Conservation (phyloP, 2,888 invertebrate genomes). For the Meteorus cinctellus region DNA sequence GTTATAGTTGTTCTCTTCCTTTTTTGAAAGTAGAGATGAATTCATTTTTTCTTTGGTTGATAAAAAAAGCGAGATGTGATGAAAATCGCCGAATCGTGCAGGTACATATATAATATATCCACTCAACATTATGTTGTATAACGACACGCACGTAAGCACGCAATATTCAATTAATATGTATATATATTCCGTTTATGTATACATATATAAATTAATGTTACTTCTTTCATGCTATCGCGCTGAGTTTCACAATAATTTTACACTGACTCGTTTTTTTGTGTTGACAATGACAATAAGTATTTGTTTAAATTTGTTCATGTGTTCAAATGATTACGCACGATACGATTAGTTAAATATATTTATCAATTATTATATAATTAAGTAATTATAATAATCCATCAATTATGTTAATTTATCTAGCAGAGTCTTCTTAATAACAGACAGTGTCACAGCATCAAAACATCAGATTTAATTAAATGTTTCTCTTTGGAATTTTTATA, state of each 20-base stretch:
- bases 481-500: conserved; percentile 47
- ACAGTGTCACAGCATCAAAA: conserved; percentile 45
- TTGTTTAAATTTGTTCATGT: conserved; percentile 32
- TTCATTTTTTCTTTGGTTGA: conserved; percentile 12
- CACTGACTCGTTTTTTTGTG: conserved; percentile 59
- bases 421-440: conserved; percentile 43
- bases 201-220: conserved; percentile 40
- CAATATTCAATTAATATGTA: conserved; percentile 10
- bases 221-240: conserved; percentile 44
- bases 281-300: conserved; percentile 57
- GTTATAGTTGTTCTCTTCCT: not conserved
- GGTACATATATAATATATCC: conserved; percentile 37
- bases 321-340: conserved; percentile 13
- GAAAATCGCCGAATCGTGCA: conserved; percentile 39
- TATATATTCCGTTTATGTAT: conserved; percentile 30
- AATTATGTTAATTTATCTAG: conserved; percentile 26
- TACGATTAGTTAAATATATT: conserved; percentile 49
- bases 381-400: conserved; percentile 48
- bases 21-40: not conserved
- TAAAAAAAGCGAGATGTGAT: conserved; percentile 16
- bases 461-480: conserved; percentile 37
- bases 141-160: conserved; percentile 25
- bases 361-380: conserved; percentile 52
- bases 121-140: conserved; percentile 10
- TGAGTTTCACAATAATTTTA: conserved; percentile 53